Conservation (phyloP, 2,797 vertebrate genomes). For the Buceros bicornis region DNA sequence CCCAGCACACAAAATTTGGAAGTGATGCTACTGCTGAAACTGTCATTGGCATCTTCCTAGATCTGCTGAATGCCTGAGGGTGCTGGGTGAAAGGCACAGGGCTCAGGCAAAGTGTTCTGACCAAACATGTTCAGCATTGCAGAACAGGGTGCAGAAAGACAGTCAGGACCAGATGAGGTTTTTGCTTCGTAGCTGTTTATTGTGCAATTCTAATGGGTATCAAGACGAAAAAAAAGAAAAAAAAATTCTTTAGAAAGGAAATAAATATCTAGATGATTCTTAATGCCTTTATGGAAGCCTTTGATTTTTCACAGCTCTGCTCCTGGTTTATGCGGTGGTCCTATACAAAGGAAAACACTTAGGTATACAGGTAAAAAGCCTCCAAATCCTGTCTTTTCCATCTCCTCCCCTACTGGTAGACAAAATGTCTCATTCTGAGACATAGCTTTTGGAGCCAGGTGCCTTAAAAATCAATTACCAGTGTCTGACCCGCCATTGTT, state of each 20-base stretch:
- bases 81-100: not conserved
- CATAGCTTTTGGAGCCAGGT: not conserved
- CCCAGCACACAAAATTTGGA: not conserved
- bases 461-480: not conserved
- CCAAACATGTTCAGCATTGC: not conserved
- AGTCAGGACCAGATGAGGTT: not conserved
- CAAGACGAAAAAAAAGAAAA: not conserved
- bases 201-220: not conserved
- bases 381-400: not conserved
- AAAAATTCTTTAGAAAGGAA: not conserved
- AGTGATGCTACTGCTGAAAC: slow-evolving; percentile 17
- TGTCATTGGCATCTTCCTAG: not conserved
- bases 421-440: not conserved
- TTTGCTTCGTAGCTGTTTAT: not conserved
- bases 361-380: not conserved
- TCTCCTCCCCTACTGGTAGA: not conserved
- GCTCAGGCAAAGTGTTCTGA: not conserved
- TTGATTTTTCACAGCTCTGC: not conserved
- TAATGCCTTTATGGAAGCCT: not conserved
- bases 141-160: not conserved
- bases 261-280: not conserved
- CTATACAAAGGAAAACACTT: not conserved
- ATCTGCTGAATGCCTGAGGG: not conserved
- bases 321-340: not conserved
- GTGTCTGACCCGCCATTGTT: not conserved